Base-by-base conservation (phyloP, 2,797 vertebrate genomes). In the Chaetophractus vellerosus region DNA sequence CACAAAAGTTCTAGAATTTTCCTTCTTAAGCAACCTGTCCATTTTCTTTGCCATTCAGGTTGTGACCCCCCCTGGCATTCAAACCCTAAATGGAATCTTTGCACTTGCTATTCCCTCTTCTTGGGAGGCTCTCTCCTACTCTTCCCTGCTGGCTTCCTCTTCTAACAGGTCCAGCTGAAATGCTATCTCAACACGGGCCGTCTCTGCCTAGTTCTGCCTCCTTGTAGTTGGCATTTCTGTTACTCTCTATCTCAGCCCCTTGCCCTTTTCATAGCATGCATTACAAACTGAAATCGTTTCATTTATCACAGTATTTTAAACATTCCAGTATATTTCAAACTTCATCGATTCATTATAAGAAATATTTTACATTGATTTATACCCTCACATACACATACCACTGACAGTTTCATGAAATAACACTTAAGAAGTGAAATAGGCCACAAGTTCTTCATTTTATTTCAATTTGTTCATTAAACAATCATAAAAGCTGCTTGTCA, bases 1-100 rank as follows among this genome's bases (percentile, higher is more conserved):
- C 64, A 88, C 31, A 12, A 33, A 95, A 75, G 72, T 93, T 91
- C 93, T 91, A 90, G 78, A 94, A 79, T 87, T 69, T 90, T 90
- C 55, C 41, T 92, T 83, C 55, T 50, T 75, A 8, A 69, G 28
- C 18, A 33, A 63, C 91, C 1, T 9, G n/a, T 36, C 2, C 7
- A 16, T 68, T 82, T 52, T 81, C 45, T 85, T 87, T 79, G 64
- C 21, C 48, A 86, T 26, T 38, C 52, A 71, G n/a, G 59, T 66
- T 48, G 33, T 24, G 36, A 71, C 0, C 12, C 38, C 38, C 0
- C 8, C 19, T 21, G 71, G 21, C 50, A 28, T 9, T 66, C 1
- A 55, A 23, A 66, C 8, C 50, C 18, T 31, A 50, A 61, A 31
- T 0, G 87, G 76, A 93, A 59, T 7, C 16, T 57, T 36, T 69